Evolutionary conservation across 2,888 invertebrate species (phyloP), one percentile per base, ranked within the genome.

Genomic region (Buathra laborator): DNA sequence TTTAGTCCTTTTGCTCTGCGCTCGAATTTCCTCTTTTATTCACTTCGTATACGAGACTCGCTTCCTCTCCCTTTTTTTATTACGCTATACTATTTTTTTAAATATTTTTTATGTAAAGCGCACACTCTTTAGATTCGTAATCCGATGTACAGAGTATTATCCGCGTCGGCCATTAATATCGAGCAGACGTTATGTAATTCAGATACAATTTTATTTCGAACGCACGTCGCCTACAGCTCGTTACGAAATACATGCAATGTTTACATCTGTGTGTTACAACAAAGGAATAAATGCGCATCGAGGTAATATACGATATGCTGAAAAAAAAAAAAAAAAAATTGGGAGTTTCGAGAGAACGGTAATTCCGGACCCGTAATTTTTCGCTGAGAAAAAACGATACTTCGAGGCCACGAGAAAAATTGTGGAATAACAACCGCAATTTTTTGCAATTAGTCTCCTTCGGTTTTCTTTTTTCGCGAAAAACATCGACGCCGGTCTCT

Each of bases 161-260:
- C 56, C 67, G n/a, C 56, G 44, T 53, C 16, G 12, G 10, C 64
- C 64, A 46, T 75, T 51, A 77, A 68, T 77, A 67, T 12, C 56
- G 16, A 44, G 29, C 59, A 29, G 14, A 14, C 32, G 32, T 24
- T 59, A 24, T 29, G 32, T 29, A n/a, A n/a, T 32, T 5, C 14
- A 14, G 12, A 59, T 59, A 24, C 32, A 29, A 14, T 59, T 32
- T 6, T 14, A 29, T 32, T 59, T 32, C 2, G 4, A 10, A 29
- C 29, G 10, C 53, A 9, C 5, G 19, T 9, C 9, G 19, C 14
- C 5, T n/a, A 16, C 7, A 51, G 16, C 53, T n/a, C 10, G 1
- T 19, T 19, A 3, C 19, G 9, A 19, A 7, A 53, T 16, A 7
- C 53, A 37, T 53, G 19, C 19, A 2, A 53, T 19, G 5, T 37